These are phyloP conservation scores for Callinectes sapidus DNA, from an alignment of 2,888 invertebrate species.

Conservation along the genomic window DNA sequence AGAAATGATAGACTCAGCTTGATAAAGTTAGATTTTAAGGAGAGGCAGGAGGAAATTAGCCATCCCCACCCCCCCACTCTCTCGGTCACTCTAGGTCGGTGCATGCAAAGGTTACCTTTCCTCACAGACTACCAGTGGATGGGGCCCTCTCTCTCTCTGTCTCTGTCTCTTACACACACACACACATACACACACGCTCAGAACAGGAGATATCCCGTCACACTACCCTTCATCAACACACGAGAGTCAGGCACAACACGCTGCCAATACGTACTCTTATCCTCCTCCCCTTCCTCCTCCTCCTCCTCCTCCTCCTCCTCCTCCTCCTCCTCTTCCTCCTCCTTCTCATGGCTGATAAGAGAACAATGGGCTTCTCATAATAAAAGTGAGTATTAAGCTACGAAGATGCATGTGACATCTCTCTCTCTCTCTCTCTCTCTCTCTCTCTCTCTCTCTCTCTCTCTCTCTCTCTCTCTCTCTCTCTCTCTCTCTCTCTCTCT, in stretches of 20 bases:
- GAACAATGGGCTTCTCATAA: background rate
- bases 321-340: background rate
- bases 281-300: background rate
- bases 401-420: background rate
- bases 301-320: slow-evolving; percentile 1
- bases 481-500: too few relatives aligned
- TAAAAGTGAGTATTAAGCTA: background rate
- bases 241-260: too few relatives aligned
- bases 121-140: too few relatives aligned
- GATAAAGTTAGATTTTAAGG: too few relatives aligned
- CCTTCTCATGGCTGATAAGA: background rate
- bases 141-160: too few relatives aligned
- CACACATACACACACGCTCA: background rate
- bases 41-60: background rate
- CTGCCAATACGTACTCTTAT: too few relatives aligned
- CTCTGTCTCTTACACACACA: too few relatives aligned
- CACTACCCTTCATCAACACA: background rate
- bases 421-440: slow-evolving; percentile 1
- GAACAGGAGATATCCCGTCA: background rate
- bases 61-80: background rate
- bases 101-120: too few relatives aligned
- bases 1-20: too few relatives aligned
- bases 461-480: background rate
- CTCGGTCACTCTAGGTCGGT: too few relatives aligned
- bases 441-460: slow-evolving; percentile 1